These are phyloP conservation scores for Leptocoma aspasia DNA, from an alignment of 2,113 vertebrate species.

Conservation along the genomic window DNA sequence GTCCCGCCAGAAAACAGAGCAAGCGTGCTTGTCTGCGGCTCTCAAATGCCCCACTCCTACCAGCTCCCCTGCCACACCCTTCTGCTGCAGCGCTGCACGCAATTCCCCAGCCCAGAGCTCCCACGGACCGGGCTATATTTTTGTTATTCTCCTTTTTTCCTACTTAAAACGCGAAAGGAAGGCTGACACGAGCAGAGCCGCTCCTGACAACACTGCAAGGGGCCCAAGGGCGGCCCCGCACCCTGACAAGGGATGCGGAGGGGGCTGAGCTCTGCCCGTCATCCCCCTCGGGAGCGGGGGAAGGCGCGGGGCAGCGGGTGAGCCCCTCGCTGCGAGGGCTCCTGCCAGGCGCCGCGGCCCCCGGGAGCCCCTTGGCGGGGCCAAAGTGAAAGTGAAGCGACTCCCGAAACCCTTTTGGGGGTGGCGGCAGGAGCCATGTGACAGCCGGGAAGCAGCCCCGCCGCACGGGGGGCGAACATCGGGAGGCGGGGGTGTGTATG, in stretches of 20 bases:
- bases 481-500: not conserved
- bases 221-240: not conserved
- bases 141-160: not conserved
- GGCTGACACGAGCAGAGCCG: not conserved
- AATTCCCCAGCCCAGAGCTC: not conserved
- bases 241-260: not conserved
- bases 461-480: not conserved
- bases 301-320: not conserved
- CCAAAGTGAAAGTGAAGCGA: conserved; percentile 61
- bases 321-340: not conserved
- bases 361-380: not conserved
- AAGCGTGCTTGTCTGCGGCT: rapidly evolving
- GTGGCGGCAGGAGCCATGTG: not conserved
- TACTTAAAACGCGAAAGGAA: not conserved
- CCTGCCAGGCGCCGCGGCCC: not conserved
- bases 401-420: not conserved
- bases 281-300: too few relatives aligned
- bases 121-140: not conserved
- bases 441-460: conserved; percentile 25
- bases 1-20: not conserved
- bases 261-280: not conserved
- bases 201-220: not conserved
- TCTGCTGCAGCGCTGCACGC: not conserved
- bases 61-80: not conserved
- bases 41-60: not conserved